Evolutionary conservation across 2,797 vertebrate genomes (phyloP).

Genomic region (Enoplosus armatus): DNA sequence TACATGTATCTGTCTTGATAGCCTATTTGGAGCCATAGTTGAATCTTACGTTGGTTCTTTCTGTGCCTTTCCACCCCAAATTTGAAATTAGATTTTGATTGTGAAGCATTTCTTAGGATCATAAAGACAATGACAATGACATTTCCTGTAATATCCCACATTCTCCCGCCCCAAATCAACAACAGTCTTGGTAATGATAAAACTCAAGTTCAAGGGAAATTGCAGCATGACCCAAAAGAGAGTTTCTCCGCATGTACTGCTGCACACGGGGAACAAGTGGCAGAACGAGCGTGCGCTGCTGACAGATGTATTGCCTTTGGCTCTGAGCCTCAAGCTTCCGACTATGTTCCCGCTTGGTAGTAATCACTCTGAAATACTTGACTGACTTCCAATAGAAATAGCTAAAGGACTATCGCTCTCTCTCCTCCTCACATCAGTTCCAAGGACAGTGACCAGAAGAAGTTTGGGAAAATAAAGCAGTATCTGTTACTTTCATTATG

Average conservation of each 20-base stretch:
- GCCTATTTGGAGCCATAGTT: neutral
- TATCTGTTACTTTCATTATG: constrained; percentile 51
- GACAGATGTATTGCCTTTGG: constrained; percentile 59
- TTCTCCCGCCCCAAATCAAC: neutral
- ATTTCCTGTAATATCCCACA: neutral
- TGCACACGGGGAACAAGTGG: constrained; percentile 32
- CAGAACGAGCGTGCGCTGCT: constrained; percentile 41
- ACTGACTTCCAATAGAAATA: constrained; percentile 58
- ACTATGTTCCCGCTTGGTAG: constrained; percentile 45
- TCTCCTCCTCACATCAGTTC: constrained; percentile 28
- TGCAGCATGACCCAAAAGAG: constrained; percentile 3
- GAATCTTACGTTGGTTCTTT: neutral
- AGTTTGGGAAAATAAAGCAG: constrained; percentile 39
- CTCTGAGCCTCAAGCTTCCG: constrained; percentile 49
- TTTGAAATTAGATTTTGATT: neutral
- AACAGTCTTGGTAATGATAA: neutral
- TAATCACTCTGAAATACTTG: constrained; percentile 65
- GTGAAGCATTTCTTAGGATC: neutral
- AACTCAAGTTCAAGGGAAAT: constrained; percentile 21
- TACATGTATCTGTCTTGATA: neutral
- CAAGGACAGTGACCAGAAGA: constrained; percentile 36
- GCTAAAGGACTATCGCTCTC: constrained; percentile 17
- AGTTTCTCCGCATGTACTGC: constrained; percentile 17
- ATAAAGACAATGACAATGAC: neutral
- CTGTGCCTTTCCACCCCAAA: neutral